Evolutionary conservation across 2,797 vertebrate genomes (phyloP).

Genomic region (Alca torda): DNA sequence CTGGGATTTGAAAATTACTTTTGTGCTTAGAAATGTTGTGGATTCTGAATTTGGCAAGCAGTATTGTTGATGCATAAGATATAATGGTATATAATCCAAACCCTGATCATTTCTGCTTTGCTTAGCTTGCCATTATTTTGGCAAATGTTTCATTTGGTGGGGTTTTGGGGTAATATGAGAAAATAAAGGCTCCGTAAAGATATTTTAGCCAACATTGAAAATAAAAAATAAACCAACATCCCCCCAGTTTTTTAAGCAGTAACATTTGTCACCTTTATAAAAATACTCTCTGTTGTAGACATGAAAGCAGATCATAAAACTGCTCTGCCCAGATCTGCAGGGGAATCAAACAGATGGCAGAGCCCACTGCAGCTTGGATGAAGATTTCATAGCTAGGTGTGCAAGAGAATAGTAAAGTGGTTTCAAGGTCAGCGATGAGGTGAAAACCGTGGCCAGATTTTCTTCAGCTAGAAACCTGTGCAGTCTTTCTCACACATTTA

Average conservation of each 20-base stretch:
- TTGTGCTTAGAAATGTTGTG: neutral
- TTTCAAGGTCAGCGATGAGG: neutral
- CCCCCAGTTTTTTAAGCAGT: neutral
- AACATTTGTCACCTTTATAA: neutral
- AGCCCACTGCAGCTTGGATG: constrained; percentile 20
- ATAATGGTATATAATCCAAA: neutral
- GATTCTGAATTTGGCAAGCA: neutral
- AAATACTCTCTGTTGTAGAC: neutral
- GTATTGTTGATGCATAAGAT: neutral
- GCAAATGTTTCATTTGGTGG: neutral
- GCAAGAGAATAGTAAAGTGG: neutral
- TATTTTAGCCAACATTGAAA: neutral
- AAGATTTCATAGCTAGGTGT: neutral
- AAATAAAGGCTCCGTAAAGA: neutral
- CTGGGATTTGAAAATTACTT: constrained; percentile 25
- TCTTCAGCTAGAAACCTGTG: neutral
- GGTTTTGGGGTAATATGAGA: neutral
- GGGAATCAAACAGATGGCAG: constrained; percentile 46
- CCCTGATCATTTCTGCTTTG: neutral
- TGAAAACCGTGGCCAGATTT: neutral
- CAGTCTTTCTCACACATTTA: neutral
- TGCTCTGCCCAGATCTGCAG: neutral
- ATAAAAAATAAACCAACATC: neutral
- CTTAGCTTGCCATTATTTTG: neutral
- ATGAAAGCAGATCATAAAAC: neutral